Conservation (phyloP, 2,888 invertebrate genomes). For the Megamerina dolium region DNA sequence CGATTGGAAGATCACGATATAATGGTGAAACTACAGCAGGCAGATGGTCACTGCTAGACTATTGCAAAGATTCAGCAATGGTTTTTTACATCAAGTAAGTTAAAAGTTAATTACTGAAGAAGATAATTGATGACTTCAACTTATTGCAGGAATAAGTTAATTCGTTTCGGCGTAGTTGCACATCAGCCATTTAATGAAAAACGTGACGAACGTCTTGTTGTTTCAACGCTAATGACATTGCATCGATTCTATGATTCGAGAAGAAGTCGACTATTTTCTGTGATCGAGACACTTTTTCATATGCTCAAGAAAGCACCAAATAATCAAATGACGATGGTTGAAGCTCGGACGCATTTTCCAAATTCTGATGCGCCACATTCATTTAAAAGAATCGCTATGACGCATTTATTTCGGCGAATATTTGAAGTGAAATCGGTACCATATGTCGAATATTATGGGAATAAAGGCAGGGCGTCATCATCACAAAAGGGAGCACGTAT, state of each 20-base stretch:
- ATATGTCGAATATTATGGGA: constrained; percentile 17
- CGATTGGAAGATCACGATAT: constrained; percentile 64
- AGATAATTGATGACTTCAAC: constrained; percentile 2
- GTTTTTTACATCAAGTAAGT: constrained; percentile 43
- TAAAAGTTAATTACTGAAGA: too few species aligned
- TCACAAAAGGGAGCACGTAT: constrained; percentile 49
- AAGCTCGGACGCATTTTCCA: constrained; percentile 47
- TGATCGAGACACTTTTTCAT: constrained; percentile 37
- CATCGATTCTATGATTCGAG: constrained; percentile 59
- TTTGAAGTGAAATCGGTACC: constrained; percentile 47
- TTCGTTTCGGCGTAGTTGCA: constrained; percentile 55
- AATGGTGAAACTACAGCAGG: constrained; percentile 67
- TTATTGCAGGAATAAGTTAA: constrained; percentile 54
- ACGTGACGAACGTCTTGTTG: constrained; percentile 45
- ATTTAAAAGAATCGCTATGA: constrained; percentile 33
- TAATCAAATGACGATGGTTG: constrained; percentile 51
- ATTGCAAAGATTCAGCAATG: constrained; percentile 57
- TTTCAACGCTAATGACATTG: constrained; percentile 56
- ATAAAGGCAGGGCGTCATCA: constrained; percentile 2
- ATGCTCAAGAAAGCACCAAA: constrained; percentile 51
- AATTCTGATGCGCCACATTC: constrained; percentile 18
- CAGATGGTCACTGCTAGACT: constrained; percentile 53
- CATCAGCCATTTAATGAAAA: constrained; percentile 58
- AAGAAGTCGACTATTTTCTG: constrained; percentile 50
- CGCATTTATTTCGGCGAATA: constrained; percentile 53